Conservation (phyloP, 2,113 vertebrate species). For the Sarotherodon lohbergeri region DNA sequence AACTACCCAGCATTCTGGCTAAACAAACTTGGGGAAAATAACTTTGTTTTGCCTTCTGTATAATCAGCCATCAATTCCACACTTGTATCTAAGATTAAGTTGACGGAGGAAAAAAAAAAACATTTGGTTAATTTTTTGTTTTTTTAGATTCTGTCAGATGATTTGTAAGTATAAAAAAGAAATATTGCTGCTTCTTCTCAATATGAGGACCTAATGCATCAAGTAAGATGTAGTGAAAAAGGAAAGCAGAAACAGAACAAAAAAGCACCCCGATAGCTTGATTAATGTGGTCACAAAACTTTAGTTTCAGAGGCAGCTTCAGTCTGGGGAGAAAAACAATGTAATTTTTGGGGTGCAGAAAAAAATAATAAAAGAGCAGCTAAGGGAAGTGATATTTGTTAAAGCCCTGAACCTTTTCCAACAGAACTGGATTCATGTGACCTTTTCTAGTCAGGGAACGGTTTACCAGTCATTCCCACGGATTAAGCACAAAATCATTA, state of each 20-base stretch:
- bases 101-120: background rate
- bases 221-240: background rate
- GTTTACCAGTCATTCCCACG: slow-evolving; percentile 27
- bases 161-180: background rate
- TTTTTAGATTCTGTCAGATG: background rate
- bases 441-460: slow-evolving; percentile 52
- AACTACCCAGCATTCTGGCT: background rate
- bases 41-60: background rate
- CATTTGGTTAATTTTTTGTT: background rate
- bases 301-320: background rate
- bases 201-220: background rate
- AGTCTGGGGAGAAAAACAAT: background rate
- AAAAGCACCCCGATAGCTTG: background rate
- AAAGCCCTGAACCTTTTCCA: slow-evolving; percentile 54
- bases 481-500: slow-evolving; percentile 63
- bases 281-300: background rate
- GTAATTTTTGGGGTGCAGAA: background rate
- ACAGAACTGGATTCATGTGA: slow-evolving; percentile 52
- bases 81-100: background rate
- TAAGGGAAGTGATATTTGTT: slow-evolving; percentile 49
- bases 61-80: background rate
- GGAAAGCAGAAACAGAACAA: background rate
- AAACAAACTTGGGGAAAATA: background rate
- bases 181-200: background rate
- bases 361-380: background rate